Percentiles rank a stretch among this genome's conserved stretches.
phyloP scores from a whole-genome alignment of 2,888 invertebrate genomes.

The Sisyra nigra region DNA sequence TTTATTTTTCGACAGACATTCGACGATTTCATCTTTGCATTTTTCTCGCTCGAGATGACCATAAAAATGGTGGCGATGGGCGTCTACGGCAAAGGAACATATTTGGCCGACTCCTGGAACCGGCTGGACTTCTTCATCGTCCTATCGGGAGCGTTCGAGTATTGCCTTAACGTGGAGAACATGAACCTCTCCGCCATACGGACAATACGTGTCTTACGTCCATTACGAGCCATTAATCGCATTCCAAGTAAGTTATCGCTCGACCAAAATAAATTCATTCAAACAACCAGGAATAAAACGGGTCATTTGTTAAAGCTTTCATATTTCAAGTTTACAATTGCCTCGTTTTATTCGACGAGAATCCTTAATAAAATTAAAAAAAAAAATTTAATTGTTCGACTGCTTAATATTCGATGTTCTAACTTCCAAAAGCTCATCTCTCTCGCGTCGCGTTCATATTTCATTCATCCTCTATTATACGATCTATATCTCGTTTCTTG shows the following conservation, averaged over 20 bases:
- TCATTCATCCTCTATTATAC: too few species aligned
- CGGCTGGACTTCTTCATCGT: constrained; percentile 97
- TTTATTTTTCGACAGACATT: constrained; percentile 50
- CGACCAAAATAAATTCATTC: too few species aligned
- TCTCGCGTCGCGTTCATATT: too few species aligned
- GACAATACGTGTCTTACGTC: constrained; percentile 92
- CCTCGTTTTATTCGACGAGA: too few species aligned
- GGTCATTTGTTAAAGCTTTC: too few species aligned
- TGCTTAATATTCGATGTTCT: too few species aligned
- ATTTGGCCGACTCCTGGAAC: constrained; percentile 98
- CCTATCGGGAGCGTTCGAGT: constrained; percentile 80
- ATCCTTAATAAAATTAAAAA: too few species aligned
- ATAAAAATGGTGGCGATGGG: constrained; percentile 99
- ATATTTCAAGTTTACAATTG: too few species aligned
- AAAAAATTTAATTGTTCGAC: too few species aligned
- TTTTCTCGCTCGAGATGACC: constrained; percentile 95
- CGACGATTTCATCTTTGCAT: constrained; percentile 97
- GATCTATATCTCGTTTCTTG: too few species aligned
- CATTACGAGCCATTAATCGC: constrained; percentile 95
- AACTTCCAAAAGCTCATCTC: too few species aligned
- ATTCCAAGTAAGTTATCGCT: constrained; percentile 97
- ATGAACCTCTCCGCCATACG: constrained; percentile 96
- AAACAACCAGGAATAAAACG: too few species aligned
- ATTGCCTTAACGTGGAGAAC: constrained; percentile 88
- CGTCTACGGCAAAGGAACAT: constrained; percentile 81